A percentile compares a stretch with the other conserved stretches of the same genome.
Conservation (phyloP, 2,797 vertebrate species). For the Labeo calbasu region DNA sequence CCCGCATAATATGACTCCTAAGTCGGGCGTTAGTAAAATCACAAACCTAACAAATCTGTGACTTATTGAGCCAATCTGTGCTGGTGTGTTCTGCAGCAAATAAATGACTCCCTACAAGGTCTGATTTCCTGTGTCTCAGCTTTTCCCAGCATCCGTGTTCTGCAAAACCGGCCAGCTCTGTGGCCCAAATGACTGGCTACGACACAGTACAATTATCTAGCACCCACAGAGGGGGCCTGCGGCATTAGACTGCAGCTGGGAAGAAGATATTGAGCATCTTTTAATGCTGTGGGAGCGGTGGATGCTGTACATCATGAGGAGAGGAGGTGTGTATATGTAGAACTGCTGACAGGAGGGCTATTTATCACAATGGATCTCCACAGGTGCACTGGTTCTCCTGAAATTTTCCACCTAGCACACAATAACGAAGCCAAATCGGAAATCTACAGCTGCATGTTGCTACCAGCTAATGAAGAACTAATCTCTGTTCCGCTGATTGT, state of each 20-base stretch:
- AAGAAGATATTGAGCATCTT: conserved; percentile 14
- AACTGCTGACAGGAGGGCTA: conserved; percentile 28
- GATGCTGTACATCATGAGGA: neutral
- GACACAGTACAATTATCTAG: conserved; percentile 32
- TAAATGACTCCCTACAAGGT: conserved; percentile 39
- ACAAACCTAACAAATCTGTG: neutral
- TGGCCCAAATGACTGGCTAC: conserved; percentile 1
- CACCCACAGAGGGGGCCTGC: conserved; percentile 30
- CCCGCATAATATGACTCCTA: neutral
- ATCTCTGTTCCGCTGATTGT: conserved; percentile 2
- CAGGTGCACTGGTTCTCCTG: conserved; percentile 31
- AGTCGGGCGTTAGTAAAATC: neutral
- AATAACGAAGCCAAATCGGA: conserved; percentile 16
- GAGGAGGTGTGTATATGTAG: conserved; percentile 15
- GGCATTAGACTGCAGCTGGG: conserved; percentile 33
- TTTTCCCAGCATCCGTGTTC: neutral
- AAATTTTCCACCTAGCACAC: conserved; percentile 6
- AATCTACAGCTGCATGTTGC: conserved; percentile 25
- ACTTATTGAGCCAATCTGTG: neutral
- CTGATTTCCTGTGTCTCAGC: conserved; percentile 25
- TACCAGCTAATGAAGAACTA: conserved; percentile 3
- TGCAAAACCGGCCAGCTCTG: neutral
- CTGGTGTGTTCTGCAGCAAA: conserved; percentile 17
- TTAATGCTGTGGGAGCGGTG: neutral
- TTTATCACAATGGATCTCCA: conserved; percentile 41